Conservation (phyloP, 2,797 vertebrate species). For the Antrozous pallidus region DNA sequence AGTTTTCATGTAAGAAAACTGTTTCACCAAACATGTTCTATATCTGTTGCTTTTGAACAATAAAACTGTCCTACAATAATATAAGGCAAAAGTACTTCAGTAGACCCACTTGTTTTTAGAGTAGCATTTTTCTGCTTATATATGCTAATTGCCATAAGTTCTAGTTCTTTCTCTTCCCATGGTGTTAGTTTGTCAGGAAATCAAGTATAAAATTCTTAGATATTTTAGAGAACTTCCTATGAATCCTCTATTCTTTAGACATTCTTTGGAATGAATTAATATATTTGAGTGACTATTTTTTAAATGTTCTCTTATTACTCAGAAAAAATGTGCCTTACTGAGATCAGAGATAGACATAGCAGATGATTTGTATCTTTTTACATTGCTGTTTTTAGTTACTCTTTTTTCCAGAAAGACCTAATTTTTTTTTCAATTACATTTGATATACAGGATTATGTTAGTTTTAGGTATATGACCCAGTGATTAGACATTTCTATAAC, state of each 20-base stretch:
- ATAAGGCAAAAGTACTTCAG: neutral
- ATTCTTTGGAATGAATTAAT: slow-evolving; percentile 21
- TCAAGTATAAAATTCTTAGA: neutral
- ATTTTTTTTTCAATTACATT: neutral
- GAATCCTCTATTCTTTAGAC: neutral
- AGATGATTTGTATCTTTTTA: slow-evolving; percentile 2
- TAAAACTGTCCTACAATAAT: neutral
- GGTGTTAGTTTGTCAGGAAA: neutral
- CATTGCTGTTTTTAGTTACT: slow-evolving; percentile 1
- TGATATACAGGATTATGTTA: neutral
- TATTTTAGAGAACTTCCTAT: neutral
- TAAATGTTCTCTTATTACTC: neutral
- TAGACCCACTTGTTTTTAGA: neutral
- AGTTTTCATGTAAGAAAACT: slow-evolving; percentile 46
- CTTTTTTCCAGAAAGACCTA: neutral
- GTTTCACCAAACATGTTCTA: neutral
- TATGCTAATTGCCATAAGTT: neutral
- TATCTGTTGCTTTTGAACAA: slow-evolving; percentile 3
- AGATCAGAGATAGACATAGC: neutral
- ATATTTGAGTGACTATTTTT: neutral
- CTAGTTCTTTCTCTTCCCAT: neutral
- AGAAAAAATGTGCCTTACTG: neutral
- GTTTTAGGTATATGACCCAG: neutral
- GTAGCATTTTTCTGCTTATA: slow-evolving; percentile 9
- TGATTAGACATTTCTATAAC: neutral